Conservation (phyloP, 2,797 vertebrate genomes). For the Lagodon rhomboides region DNA sequence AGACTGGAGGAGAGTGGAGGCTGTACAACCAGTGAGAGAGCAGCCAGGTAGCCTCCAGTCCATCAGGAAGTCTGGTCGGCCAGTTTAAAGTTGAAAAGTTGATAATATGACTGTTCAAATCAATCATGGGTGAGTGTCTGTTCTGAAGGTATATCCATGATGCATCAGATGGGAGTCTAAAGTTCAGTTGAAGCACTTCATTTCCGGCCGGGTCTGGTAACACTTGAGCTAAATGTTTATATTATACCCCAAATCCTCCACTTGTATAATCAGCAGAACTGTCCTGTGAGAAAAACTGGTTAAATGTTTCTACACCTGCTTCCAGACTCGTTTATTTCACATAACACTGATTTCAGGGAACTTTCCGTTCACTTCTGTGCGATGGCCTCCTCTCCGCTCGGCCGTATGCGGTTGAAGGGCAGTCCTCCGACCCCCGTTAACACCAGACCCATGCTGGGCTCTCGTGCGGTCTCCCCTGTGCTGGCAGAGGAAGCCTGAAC, state of each 20-base stretch:
- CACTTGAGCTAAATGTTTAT: slow-evolving; percentile 31
- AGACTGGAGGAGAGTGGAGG: slow-evolving; percentile 47
- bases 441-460: slow-evolving; percentile 76
- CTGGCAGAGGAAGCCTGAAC: slow-evolving; percentile 70
- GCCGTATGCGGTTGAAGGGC: slow-evolving; percentile 90
- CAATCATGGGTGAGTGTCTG: slow-evolving; percentile 39
- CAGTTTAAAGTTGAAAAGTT: slow-evolving; percentile 46
- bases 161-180: slow-evolving; percentile 31
- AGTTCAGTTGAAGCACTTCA: slow-evolving; percentile 48
- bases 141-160: slow-evolving; percentile 17
- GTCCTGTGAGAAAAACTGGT: slow-evolving; percentile 10
- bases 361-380: slow-evolving; percentile 88
- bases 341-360: slow-evolving; percentile 30
- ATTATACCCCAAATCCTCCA: slow-evolving; percentile 33
- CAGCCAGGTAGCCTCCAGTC: slow-evolving; percentile 35
- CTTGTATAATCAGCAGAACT: slow-evolving; percentile 34
- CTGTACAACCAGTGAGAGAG: slow-evolving; percentile 54
- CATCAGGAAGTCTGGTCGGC: slow-evolving; percentile 27
- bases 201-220: slow-evolving; percentile 40
- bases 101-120: slow-evolving; percentile 31
- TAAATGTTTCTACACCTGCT: slow-evolving; percentile 27
- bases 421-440: slow-evolving; percentile 78
- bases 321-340: slow-evolving; percentile 44
- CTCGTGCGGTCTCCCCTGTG: slow-evolving; percentile 80
- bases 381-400: slow-evolving; percentile 91